Percentiles rank a stretch among this genome's conserved stretches.
These are phyloP conservation scores for Rhinichthys klamathensis DNA, from an alignment of 2,113 vertebrate genomes.

Conservation along the genomic window DNA sequence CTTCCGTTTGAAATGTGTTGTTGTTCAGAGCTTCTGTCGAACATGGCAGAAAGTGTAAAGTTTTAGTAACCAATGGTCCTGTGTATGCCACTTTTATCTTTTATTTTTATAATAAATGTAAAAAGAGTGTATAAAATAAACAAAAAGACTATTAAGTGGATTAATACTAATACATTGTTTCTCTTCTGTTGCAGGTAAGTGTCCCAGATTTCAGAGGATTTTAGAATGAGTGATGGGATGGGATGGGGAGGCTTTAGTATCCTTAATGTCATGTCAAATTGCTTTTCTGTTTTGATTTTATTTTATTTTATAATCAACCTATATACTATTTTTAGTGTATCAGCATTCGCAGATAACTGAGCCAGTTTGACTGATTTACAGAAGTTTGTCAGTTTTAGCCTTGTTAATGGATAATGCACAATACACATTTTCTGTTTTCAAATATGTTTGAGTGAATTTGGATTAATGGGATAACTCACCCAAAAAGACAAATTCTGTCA, in stretches of 20 bases:
- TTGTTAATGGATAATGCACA: not conserved
- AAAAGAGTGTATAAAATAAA: not conserved
- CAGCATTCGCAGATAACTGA: not conserved
- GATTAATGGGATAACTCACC: not conserved
- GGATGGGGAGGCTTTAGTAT: slow-evolving; percentile 72
- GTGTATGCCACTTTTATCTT: not conserved
- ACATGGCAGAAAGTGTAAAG: not conserved
- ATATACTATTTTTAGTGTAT: not conserved
- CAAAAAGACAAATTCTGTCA: not conserved
- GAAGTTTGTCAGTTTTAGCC: not conserved
- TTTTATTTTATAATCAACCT: not conserved
- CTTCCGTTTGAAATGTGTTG: too few relatives aligned
- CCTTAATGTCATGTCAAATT: slow-evolving; percentile 59
- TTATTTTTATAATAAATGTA: not conserved
- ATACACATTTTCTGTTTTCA: not conserved
- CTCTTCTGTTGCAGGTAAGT: slow-evolving; percentile 65
- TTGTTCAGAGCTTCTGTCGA: not conserved
- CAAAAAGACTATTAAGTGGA: not conserved
- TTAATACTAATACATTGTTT: slow-evolving; percentile 13
- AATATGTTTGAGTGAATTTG: not conserved
- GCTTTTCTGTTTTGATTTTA: not conserved
- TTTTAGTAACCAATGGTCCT: not conserved
- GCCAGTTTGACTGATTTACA: not conserved
- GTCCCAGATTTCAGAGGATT: slow-evolving; percentile 36
- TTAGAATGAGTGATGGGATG: slow-evolving; percentile 72